phyloP scores from a whole-genome alignment of 2,888 invertebrate genomes.

The Onchidella celtica region DNA sequence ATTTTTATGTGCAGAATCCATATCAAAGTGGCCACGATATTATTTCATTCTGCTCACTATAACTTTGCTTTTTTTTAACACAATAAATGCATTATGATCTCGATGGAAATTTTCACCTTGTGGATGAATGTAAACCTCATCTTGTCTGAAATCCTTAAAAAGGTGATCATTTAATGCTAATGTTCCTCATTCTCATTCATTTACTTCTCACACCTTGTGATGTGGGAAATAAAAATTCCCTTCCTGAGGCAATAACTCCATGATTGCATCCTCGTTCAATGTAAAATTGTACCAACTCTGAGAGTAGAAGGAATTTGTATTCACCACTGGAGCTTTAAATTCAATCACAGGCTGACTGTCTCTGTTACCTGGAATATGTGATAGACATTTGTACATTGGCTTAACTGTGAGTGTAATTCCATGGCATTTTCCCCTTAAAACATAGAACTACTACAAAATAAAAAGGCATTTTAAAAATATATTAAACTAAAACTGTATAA shows the following conservation, averaged over 20 bases:
- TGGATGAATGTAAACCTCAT: too few species aligned
- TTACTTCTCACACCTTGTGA: neutral
- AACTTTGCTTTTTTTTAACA: too few species aligned
- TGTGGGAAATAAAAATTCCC: slow-evolving; percentile 31
- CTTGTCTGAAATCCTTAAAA: too few species aligned
- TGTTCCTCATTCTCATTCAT: too few species aligned
- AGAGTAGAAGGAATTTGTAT: slow-evolving; percentile 59
- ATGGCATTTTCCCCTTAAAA: neutral
- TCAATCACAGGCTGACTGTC: slow-evolving; percentile 32
- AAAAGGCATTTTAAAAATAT: too few species aligned
- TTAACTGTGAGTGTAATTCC: neutral
- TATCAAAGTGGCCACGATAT: too few species aligned
- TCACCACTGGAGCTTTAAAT: slow-evolving; percentile 42
- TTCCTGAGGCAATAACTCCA: slow-evolving; percentile 51
- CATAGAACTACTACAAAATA: neutral
- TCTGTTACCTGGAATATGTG: slow-evolving; percentile 28
- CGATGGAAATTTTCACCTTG: too few species aligned
- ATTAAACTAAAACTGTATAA: too few species aligned
- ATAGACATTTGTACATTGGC: neutral
- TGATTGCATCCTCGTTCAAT: slow-evolving; percentile 64
- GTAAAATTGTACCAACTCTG: slow-evolving; percentile 70
- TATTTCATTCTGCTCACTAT: too few species aligned
- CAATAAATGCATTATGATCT: too few species aligned
- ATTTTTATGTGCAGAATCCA: too few species aligned
- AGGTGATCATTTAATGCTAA: too few species aligned